Evolutionary conservation across 2,113 vertebrate genomes (phyloP), one percentile per base, ranked within the genome.

Genomic region (Chlorodrepanis virens): DNA sequence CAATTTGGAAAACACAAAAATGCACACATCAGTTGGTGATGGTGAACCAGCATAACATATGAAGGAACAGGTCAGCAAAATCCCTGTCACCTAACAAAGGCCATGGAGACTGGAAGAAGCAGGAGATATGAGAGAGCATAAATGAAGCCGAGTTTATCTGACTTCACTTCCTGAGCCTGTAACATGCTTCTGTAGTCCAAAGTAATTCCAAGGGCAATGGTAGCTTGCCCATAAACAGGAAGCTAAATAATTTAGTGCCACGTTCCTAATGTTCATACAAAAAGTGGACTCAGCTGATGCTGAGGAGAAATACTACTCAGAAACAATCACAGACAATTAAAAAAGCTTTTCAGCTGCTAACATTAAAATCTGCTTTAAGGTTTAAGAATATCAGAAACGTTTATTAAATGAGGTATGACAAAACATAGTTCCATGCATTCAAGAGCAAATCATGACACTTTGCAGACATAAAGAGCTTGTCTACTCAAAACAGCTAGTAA

Each of bases 301-400:
- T 90, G 35, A 90, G 47, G 29, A 91, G 61, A 86, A 94, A 83
- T 42, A 77, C 13, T 61, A 49, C 35, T 65, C 20, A 53, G 74
- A 93, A 96, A 88, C 56, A 65, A 80, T 37, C 33, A 72, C 7
- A 35, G 35, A 35, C 5, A 77, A 82, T 70, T 85, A 10, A 10
- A 28, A 71, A 72, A 85, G 23, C 16, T 92, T 95, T 90, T 37
- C 91, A 89, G 33, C 31, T 74, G 21, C 52, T 70, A 75, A 39
- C 23, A 93, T 92, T 92, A 94, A 96, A 95, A 96, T 93, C 53
- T 97, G 97, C 98, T 98, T 98, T 97, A 98, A 98, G 98, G 98
- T 97, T 98, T 98, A 98, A 97, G 92, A 97, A 96, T 96, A 97
- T 96, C 95, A 94, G 61, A 85, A 92, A 87, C 11, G 23, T 82